Percentiles rank a stretch among this genome's conserved stretches.
These are phyloP conservation scores for Saimiri boliviensis DNA, from an alignment of 2,113 vertebrate genomes.

Conservation along the genomic window DNA sequence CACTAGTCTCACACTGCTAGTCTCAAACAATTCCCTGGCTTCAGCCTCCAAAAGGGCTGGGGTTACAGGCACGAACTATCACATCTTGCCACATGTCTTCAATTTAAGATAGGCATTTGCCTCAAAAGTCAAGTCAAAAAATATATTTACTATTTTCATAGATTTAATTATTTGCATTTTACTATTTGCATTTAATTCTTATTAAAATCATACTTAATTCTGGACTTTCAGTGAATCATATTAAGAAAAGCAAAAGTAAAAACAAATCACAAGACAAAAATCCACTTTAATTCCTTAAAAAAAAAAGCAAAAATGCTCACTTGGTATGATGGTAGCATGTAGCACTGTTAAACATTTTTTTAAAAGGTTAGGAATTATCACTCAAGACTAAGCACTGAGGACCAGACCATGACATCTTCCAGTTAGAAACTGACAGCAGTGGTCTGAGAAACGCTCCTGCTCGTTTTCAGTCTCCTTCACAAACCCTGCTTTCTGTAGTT, in stretches of 20 bases:
- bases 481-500: not conserved
- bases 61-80: too few species aligned
- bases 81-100: not conserved
- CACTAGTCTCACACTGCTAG: too few species aligned
- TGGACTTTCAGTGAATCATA: not conserved
- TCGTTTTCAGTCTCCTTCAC: not conserved
- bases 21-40: too few species aligned
- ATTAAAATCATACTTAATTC: not conserved
- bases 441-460: not conserved
- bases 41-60: too few species aligned
- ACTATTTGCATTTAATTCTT: not conserved
- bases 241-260: not conserved
- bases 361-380: not conserved
- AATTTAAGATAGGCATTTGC: not conserved
- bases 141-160: not conserved
- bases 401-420: not conserved
- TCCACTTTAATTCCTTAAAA: not conserved
- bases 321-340: not conserved
- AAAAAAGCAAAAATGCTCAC: not conserved
- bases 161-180: not conserved
- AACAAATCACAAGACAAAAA: not conserved
- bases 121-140: not conserved
- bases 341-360: not conserved
- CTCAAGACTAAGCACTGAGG: not conserved
- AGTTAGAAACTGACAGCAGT: not conserved